phyloP scores from a whole-genome alignment of 2,113 vertebrate species.

The Cololabis saira region DNA sequence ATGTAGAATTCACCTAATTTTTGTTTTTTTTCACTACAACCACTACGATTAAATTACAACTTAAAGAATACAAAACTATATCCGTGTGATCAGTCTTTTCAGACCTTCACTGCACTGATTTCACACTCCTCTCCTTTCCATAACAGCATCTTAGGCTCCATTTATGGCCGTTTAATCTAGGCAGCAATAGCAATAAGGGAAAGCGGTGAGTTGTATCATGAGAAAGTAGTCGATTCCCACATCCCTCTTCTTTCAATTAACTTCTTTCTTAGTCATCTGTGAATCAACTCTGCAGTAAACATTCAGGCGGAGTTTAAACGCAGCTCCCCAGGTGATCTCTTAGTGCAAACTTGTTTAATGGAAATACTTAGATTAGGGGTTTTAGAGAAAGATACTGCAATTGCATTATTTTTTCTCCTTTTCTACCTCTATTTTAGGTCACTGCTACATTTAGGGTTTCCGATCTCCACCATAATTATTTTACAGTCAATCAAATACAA shows the following conservation, averaged over 20 bases:
- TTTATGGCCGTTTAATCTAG: slow-evolving; percentile 32
- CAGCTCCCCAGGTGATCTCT: slow-evolving; percentile 35
- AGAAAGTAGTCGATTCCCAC: slow-evolving; percentile 28
- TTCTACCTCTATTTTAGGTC: slow-evolving; percentile 23
- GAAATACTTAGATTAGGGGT: slow-evolving; percentile 40
- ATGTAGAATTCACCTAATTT: no score
- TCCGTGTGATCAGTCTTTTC: no score
- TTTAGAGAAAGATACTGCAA: slow-evolving; percentile 18
- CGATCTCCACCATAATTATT: slow-evolving; percentile 30
- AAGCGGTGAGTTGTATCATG: slow-evolving; percentile 34
- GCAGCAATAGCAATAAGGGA: slow-evolving; percentile 26
- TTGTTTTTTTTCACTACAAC: no score
- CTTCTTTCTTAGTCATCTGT: slow-evolving; percentile 41
- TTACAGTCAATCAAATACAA: slow-evolving; percentile 21
- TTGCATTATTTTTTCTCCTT: slow-evolving; percentile 8
- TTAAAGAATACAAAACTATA: no score
- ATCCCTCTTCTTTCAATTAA: slow-evolving; percentile 57
- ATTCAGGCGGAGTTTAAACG: slow-evolving; percentile 45
- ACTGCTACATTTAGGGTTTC: slow-evolving; percentile 19
- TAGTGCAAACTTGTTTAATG: slow-evolving; percentile 39
- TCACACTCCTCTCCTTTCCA: slow-evolving; percentile 19
- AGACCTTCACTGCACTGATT: slow-evolving; percentile 12
- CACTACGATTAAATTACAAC: no score
- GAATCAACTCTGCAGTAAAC: slow-evolving; percentile 43
- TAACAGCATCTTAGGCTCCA: slow-evolving; percentile 12